Evolutionary conservation across 1,140 invertebrate genomes (phyloP).

Genomic region (Globodera rostochiensis): DNA sequence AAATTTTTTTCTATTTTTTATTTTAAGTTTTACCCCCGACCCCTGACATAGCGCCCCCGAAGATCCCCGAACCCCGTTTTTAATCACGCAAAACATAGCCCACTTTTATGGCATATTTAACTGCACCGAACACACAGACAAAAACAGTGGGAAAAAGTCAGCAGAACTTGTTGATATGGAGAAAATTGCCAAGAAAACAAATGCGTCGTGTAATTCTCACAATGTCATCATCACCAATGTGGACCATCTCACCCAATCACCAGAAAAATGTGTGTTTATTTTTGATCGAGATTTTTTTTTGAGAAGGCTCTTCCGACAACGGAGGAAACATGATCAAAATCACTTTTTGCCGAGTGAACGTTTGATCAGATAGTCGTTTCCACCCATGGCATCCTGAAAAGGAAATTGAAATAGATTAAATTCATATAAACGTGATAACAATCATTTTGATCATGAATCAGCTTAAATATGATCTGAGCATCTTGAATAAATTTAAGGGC

Average conservation of each 20-base stretch:
- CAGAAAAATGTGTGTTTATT: background rate
- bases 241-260: background rate
- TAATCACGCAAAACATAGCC: no score
- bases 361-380: slow-evolving; percentile 14
- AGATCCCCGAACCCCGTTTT: no score
- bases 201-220: background rate
- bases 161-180: background rate
- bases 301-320: background rate
- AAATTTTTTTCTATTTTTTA: no score
- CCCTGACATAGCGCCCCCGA: no score
- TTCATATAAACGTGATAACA: background rate
- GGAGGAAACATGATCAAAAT: background rate
- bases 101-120: no score
- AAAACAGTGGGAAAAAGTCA: no score
- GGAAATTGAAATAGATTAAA: background rate
- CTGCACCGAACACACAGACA: no score
- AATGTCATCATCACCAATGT: no score
- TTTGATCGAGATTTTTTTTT: background rate
- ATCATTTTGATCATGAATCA: background rate
- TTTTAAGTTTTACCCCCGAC: no score
- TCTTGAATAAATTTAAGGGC: no score
- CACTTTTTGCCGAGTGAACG: background rate
- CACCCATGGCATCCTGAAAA: slow-evolving; percentile 16
- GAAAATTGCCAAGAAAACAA: background rate
- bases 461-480: no score